Base-by-base conservation (phyloP, 1,140 invertebrate species). In the Schlechtendalia chinensis region DNA sequence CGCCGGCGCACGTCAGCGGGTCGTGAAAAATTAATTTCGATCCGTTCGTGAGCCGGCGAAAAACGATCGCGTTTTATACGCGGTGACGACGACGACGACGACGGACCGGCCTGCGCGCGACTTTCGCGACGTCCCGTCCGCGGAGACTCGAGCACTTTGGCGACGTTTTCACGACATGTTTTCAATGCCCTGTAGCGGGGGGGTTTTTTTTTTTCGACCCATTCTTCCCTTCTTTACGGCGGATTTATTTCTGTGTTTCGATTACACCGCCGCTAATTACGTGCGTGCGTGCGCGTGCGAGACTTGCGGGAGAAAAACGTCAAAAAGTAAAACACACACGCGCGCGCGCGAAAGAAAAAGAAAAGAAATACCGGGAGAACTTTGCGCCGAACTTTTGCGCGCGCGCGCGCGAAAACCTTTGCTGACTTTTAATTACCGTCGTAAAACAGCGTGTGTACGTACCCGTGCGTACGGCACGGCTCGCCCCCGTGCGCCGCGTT, bases 401-500 rank as follows among this genome's bases (percentile, higher is more conserved):
- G 47, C 47, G 47, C 47, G 47, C 32, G 32, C 32, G 32, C 32
- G 32, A 3, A 11, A 79, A 79, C 75, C 75, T 79, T 79, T 79
- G 75, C 75, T 79, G 75, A 79, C 75, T 79, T 79, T 79, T 79
- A 79, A 79, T 79, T 79, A 79, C 58, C 75, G 75, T 63, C 58
- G 58, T 79, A 79, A 79, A 79, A 79, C 19, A 63, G 75, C 29
- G 24, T 56, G n/a, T 19, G 6, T 22, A 54, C 17, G 19, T 54
- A 54, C 16, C n/a, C n/a, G 50, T 53, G 19, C 53, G 19, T 8
- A n/a, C 54, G 19, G 19, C 8, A 29, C 69, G 2, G 3, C 54
- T 11, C 47, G 58, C 58, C 75, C 59, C 32, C 32, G 8, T 8
- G 3, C 32, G 32, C 75, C 39, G 32, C 75, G 61, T 63, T 63